Base-by-base conservation (phyloP, 2,888 invertebrate genomes). In the Leptothorax acervorum region DNA sequence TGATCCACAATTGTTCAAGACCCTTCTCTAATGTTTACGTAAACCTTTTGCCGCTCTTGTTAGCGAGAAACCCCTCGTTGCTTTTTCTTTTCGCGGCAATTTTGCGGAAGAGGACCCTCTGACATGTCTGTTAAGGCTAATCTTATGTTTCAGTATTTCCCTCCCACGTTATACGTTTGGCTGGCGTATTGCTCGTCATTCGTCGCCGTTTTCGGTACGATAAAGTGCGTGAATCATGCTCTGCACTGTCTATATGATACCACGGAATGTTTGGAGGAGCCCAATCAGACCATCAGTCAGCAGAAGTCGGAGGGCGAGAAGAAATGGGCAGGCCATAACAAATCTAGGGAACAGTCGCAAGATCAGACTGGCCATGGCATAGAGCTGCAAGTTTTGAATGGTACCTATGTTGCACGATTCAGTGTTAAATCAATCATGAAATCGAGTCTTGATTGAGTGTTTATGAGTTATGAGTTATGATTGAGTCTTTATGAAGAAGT, bases 181-280 rank as follows among this genome's bases (percentile, higher is more conserved):
- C 96, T 97, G 85, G 96, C 97, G 84, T 99, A 99, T 95, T 98
- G 98, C 94, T 96, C 96, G 70, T 96, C 97, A 76, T 97, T 99
- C 88, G 97, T 97, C 45, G 93, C 97, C 78, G 95, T 98, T 83
- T 98, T 99, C 94, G 96, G 97, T 15, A 94, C 96, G 74, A 96
- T 99, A 86, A 99, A 99, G 95, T 95, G 98, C 85, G 95, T 98
- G 90, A 99, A 99, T 95, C 97, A 97, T 95, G 97, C 97, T 65
- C 96, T 99, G 85, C 99, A 99, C 95, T 97, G 97, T 91, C 97
- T 99, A 96, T 99, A 99, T 95, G 99, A 99, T 95, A 98, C 98
- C 18, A 97, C 97, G n/a, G 99, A 99, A 95, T 97, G 97, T 93
- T 96, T 97, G 95, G 96, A 94, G 95, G 97, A 95, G 95, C 96